phyloP scores from a whole-genome alignment of 2,113 vertebrate genomes.

The Lepisosteus osseus region DNA sequence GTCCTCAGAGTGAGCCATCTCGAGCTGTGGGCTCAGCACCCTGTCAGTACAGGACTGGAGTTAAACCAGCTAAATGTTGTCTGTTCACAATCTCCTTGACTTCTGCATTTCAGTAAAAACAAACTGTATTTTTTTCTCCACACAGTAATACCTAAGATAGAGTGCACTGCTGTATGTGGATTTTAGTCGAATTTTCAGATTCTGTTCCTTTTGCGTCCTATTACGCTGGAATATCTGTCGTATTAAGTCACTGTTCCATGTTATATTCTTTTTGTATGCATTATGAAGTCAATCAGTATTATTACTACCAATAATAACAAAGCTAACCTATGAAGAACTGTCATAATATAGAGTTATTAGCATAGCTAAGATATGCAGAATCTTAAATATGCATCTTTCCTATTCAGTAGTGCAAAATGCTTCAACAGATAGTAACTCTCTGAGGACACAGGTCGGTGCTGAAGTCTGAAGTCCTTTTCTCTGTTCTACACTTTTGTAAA shows the following conservation, averaged over 20 bases:
- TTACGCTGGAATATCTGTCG: background rate
- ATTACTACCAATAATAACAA: slow-evolving; percentile 2
- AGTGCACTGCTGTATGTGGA: background rate
- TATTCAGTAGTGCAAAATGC: slow-evolving; percentile 9
- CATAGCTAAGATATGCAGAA: background rate
- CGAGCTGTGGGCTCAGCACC: slow-evolving; percentile 6
- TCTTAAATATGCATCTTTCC: slow-evolving; percentile 1
- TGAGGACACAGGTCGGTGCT: slow-evolving; percentile 18
- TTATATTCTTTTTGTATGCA: background rate
- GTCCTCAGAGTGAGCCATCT: slow-evolving; percentile 44
- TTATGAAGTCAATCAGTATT: background rate
- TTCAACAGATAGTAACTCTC: slow-evolving; percentile 11
- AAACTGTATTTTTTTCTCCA: background rate
- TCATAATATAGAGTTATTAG: background rate
- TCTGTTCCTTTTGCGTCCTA: background rate
- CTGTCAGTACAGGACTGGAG: no score
- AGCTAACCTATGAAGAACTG: background rate
- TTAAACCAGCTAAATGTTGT: background rate
- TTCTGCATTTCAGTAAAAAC: background rate
- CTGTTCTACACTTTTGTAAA: slow-evolving; percentile 34
- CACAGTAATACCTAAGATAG: background rate
- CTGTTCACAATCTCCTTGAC: background rate
- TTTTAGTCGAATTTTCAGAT: background rate
- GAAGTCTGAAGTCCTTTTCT: slow-evolving; percentile 25
- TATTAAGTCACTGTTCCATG: background rate